Evolutionary conservation across 2,113 vertebrate species (phyloP).

Genomic region (Tachysurus fulvidraco): DNA sequence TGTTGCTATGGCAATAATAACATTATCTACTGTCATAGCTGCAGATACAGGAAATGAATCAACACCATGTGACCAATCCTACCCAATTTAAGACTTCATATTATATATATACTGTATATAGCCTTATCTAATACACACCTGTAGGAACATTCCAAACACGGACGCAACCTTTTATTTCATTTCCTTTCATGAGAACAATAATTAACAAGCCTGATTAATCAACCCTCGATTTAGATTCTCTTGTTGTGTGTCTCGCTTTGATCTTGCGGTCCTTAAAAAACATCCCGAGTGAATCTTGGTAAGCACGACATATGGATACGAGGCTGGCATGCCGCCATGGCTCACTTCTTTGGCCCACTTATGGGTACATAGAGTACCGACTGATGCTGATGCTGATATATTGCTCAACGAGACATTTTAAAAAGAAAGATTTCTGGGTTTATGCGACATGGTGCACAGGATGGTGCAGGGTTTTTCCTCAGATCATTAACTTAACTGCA

Average conservation of each 20-base stretch:
- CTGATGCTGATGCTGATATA: background rate
- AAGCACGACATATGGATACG: slow-evolving; percentile 47
- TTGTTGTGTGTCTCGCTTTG: background rate
- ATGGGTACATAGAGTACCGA: slow-evolving; percentile 39
- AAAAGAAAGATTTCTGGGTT: background rate
- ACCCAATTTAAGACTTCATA: background rate
- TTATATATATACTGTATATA: too few relatives aligned
- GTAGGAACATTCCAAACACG: background rate
- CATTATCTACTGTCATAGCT: background rate
- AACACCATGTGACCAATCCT: background rate
- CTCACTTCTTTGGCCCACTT: slow-evolving; percentile 34
- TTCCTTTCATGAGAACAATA: background rate
- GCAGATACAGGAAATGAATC: background rate
- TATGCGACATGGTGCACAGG: background rate
- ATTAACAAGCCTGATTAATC: background rate
- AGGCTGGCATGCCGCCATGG: slow-evolving; percentile 30
- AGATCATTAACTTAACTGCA: background rate
- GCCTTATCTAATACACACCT: background rate
- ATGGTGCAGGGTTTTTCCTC: background rate
- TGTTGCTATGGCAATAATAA: background rate
- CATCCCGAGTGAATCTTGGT: slow-evolving; percentile 14
- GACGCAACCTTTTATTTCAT: background rate
- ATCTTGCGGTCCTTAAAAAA: background rate
- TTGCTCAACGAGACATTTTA: slow-evolving; percentile 13
- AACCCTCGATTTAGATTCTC: background rate